Evolutionary conservation across 2,113 vertebrate genomes (phyloP).

Genomic region (Tapirus terrestris): DNA sequence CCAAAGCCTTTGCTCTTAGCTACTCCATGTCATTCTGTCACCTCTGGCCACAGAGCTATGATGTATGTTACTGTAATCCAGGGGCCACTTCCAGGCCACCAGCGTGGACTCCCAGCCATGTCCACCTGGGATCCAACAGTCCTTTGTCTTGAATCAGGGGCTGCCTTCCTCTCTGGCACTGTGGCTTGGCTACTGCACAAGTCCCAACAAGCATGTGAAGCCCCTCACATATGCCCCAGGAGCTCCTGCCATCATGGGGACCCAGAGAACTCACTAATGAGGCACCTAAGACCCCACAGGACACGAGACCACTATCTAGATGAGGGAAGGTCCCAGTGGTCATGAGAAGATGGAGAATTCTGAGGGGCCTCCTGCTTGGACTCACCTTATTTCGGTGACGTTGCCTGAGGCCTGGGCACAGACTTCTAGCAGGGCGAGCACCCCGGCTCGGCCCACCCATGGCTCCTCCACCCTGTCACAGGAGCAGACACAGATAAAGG

Average conservation of each 20-base stretch:
- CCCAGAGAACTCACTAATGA: neutral
- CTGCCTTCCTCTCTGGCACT: neutral
- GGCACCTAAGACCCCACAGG: neutral
- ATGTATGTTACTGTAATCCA: neutral
- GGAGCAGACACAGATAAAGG: neutral
- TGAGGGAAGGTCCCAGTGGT: neutral
- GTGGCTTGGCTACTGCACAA: neutral
- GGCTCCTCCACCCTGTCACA: constrained; percentile 87
- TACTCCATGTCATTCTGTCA: neutral
- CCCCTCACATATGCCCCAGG: neutral
- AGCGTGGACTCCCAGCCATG: neutral
- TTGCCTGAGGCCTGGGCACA: constrained; percentile 75
- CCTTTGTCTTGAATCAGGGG: neutral
- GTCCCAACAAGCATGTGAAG: neutral
- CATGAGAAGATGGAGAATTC: neutral
- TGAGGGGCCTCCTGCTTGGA: neutral
- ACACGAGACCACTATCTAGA: neutral
- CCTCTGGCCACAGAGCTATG: neutral
- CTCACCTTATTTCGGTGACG: constrained; percentile 85
- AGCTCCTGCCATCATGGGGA: neutral
- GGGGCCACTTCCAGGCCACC: neutral
- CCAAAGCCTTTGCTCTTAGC: neutral
- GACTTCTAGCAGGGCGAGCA: constrained; percentile 73
- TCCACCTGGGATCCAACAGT: neutral
- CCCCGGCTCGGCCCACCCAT: constrained; percentile 80